Conservation (phyloP, 2,797 vertebrate species). For the Ambastaia sidthimunki region DNA sequence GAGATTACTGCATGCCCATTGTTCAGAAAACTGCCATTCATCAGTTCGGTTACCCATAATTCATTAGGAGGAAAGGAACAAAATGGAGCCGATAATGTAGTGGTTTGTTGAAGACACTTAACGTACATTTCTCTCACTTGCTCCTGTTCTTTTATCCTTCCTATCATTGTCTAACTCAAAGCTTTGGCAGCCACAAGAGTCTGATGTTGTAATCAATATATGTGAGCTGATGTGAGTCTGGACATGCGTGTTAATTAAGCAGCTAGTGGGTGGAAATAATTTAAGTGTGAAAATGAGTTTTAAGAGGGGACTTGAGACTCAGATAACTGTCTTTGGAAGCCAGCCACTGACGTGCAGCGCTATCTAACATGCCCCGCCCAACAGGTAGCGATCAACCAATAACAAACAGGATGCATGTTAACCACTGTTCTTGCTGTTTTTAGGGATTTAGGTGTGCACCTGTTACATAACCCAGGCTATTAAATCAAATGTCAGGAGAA, state of each 20-base stretch:
- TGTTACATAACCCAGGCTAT: not conserved
- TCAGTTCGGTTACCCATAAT: conserved; percentile 61
- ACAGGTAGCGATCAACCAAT: conserved; percentile 36
- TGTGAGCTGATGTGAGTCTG: conserved; percentile 74
- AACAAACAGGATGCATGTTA: conserved; percentile 9
- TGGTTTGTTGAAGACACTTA: conserved; percentile 62
- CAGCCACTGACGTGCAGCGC: conserved; percentile 35
- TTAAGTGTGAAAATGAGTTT: conserved; percentile 82
- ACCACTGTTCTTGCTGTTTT: not conserved
- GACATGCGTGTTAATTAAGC: conserved; percentile 82
- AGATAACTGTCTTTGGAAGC: conserved; percentile 65
- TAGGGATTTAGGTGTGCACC: not conserved
- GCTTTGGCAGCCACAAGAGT: conserved; percentile 57
- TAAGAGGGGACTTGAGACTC: conserved; percentile 71
- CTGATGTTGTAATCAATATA: conserved; percentile 82
- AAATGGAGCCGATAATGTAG: conserved; percentile 55
- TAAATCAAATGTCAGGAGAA: conserved; percentile 1
- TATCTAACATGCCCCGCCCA: conserved; percentile 28
- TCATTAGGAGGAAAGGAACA: conserved; percentile 67
- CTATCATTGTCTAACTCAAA: conserved; percentile 66
- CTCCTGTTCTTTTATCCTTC: conserved; percentile 49
- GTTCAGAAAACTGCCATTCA: conserved; percentile 63
- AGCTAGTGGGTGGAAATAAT: conserved; percentile 82
- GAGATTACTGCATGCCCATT: conserved; percentile 67
- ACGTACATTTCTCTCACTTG: conserved; percentile 55